Conservation (phyloP, 2,888 invertebrate genomes). For the Xylophagus ater region DNA sequence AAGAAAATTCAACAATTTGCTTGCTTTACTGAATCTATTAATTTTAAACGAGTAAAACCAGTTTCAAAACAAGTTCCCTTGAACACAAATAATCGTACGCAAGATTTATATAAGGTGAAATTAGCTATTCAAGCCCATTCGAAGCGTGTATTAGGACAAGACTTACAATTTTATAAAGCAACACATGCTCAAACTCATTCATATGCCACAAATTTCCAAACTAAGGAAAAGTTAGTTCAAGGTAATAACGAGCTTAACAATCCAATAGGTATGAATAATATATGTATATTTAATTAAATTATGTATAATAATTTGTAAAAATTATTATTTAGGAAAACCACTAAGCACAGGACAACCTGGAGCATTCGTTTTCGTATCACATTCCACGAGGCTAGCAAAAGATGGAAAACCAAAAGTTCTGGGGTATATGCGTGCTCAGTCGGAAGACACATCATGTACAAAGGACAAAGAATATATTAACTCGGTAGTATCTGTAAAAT, state of each 20-base stretch:
- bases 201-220: conserved; percentile 25
- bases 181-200: conserved; percentile 30
- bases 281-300: background rate
- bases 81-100: conserved; percentile 31
- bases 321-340: conserved; percentile 26
- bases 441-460: conserved; percentile 29
- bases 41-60: conserved; percentile 26
- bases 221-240: conserved; percentile 32
- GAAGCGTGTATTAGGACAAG: conserved; percentile 33
- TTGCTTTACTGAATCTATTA: conserved; percentile 39
- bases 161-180: conserved; percentile 34
- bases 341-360: too few relatives aligned
- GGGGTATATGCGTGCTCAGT: conserved; percentile 34
- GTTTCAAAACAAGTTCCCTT: conserved; percentile 25
- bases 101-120: conserved; percentile 39
- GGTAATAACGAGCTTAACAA: conserved; percentile 29
- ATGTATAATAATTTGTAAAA: too few relatives aligned
- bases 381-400: conserved; percentile 20
- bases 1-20: conserved; percentile 54
- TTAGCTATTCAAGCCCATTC: conserved; percentile 39
- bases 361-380: conserved; percentile 33
- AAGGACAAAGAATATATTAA: too few relatives aligned
- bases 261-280: conserved; percentile 2
- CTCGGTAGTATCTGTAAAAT: too few relatives aligned
- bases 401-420: conserved; percentile 22